Percentiles rank a stretch among this genome's conserved stretches.
Conservation (phyloP, 2,888 invertebrate species). For the Dendrolimus pini region DNA sequence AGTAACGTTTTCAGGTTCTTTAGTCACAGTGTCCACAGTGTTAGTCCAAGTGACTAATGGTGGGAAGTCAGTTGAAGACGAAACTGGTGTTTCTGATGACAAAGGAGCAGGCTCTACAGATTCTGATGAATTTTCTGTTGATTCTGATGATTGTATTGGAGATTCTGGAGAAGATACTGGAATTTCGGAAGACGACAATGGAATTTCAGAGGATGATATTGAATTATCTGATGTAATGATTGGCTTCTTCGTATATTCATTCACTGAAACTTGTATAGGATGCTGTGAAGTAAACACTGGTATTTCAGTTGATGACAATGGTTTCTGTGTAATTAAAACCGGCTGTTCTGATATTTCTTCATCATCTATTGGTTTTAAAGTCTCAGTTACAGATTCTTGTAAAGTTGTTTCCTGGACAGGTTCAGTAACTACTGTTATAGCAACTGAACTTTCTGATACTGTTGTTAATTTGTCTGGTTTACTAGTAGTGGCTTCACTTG, state of each 20-base stretch:
- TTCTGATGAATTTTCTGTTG: slow-evolving; percentile 11
- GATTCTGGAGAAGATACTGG: neutral
- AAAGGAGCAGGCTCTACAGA: slow-evolving; percentile 17
- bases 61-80: slow-evolving; percentile 36
- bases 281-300: neutral
- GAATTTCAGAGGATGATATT: neutral
- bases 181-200: neutral
- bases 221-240: neutral
- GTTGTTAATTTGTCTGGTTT: slow-evolving; percentile 9
- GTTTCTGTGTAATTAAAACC: neutral
- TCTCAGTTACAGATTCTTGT: neutral
- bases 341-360: neutral
- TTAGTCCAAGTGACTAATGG: slow-evolving; percentile 75
- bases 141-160: neutral
- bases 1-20: slow-evolving; percentile 34
- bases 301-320: neutral
- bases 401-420: slow-evolving; percentile 4
- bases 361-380: neutral
- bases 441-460: slow-evolving; percentile 1
- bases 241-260: neutral
- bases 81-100: neutral
- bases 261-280: neutral
- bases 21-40: slow-evolving; percentile 43
- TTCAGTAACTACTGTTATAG: slow-evolving; percentile 14
- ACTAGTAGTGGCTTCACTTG: slow-evolving; percentile 3